Percentiles rank a stretch among this genome's conserved stretches.
Evolutionary conservation across 2,888 invertebrate genomes (phyloP).

Genomic region (Altica lythri): DNA sequence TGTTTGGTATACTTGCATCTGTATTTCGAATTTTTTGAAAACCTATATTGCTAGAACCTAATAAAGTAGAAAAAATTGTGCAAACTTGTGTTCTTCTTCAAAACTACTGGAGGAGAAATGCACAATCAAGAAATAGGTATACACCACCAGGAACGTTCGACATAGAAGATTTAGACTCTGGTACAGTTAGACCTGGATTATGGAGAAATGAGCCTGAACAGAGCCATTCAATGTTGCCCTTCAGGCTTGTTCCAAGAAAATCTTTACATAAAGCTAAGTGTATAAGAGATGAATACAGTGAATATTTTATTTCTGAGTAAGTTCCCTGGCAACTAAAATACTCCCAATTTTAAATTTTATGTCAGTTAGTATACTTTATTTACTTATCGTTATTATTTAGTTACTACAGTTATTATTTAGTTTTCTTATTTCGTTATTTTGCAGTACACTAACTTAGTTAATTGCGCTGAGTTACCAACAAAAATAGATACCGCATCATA

Average conservation of each 20-base stretch:
- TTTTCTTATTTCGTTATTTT: neutral
- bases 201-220: conserved; percentile 3
- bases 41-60: neutral
- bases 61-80: neutral
- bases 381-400: neutral
- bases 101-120: neutral
- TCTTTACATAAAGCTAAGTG: neutral
- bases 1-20: too few species aligned
- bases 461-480: neutral
- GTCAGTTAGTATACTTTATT: conserved; percentile 1
- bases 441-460: neutral
- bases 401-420: neutral
- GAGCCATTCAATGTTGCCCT: neutral
- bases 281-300: neutral
- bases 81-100: neutral
- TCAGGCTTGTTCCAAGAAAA: neutral
- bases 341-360: neutral
- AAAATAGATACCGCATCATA: conserved; percentile 5
- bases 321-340: neutral
- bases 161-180: conserved; percentile 1
- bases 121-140: too few species aligned
- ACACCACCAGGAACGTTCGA: conserved; percentile 1
- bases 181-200: conserved; percentile 2
- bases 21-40: neutral
- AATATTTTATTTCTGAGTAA: neutral